Base-by-base conservation (phyloP, 2,113 vertebrate species). In the Microcebus griseorufus region DNA sequence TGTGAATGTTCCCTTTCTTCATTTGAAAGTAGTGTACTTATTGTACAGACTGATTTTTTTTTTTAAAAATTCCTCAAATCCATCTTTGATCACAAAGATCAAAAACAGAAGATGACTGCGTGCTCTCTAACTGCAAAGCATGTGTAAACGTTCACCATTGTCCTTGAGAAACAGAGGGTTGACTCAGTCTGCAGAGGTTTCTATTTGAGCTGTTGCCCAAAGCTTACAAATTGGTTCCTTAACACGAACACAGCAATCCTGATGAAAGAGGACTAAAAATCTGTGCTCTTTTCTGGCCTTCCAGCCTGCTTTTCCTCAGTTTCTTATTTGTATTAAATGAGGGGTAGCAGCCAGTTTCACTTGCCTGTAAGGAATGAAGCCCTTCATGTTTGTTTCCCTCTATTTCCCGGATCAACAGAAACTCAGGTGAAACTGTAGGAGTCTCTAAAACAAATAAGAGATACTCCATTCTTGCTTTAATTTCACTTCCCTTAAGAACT, bases 21-120 rank as follows among this genome's bases (percentile, higher is more conserved):
- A 48, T 67, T 75, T 45, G 18, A 17, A 95, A 96, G 48, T 39
- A 88, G 72, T 3, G 13, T 70, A 65, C 23, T 79, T 27, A 45
- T 51, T 55, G 34, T 37, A 82, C 16, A 51, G 42, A 70, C 37
- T 37, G 32, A 86, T 62, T 73, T 37, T 92, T 69, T 37, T 92
- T 62, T 45, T 5, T 80, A 79, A 64, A 76, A 58, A 55, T 34
- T 39, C 60, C n/a, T 67, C 45, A 83, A 51, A 83, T 51, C 65
- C 53, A 88, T 81, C 94, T 97, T 93, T 81, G 87, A 78, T 96
- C 53, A 73, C 65, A 79, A 92, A 92, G 88, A 87, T 93, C 29
- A 94, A 89, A 95, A 88, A 12, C 39, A 53, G n/a, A 34, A 13
- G 17, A 75, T 29, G 45, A 72, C 65, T 9, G 23, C 12, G 10